Evolutionary conservation across 2,888 invertebrate genomes (phyloP).

Genomic region (Nycteola revayana): DNA sequence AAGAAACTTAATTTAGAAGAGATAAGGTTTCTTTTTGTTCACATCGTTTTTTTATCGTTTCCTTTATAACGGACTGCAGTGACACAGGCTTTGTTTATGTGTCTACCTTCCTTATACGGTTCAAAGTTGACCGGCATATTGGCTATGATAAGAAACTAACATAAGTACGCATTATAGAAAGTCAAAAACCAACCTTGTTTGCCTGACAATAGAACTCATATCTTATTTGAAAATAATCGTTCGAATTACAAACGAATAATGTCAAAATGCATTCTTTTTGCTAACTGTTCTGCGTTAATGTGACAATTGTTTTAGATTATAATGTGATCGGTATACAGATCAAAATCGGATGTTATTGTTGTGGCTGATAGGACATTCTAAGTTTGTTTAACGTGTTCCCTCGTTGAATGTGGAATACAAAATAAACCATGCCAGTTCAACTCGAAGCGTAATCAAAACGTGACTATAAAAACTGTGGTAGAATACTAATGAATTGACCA

Average conservation of each 20-base stretch:
- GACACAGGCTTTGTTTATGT: constrained; percentile 29
- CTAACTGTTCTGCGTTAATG: constrained; percentile 5
- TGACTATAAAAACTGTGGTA: constrained; percentile 50
- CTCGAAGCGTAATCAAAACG: constrained; percentile 38
- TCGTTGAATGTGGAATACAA: constrained; percentile 51
- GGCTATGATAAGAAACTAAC: constrained; percentile 31
- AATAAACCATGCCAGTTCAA: constrained; percentile 36
- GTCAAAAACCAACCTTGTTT: constrained; percentile 17
- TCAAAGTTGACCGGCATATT: constrained; percentile 55
- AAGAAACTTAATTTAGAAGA: too few species aligned
- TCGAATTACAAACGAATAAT: constrained; percentile 17
- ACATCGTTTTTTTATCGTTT: too few species aligned
- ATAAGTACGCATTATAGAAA: constrained; percentile 17
- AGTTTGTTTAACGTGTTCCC: constrained; percentile 37
- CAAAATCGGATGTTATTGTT: constrained; percentile 12
- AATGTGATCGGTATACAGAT: constrained; percentile 12
- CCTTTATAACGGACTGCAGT: constrained; percentile 42
- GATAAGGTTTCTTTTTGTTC: too few species aligned
- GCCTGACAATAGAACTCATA: constrained; percentile 17
- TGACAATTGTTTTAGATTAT: constrained; percentile 1
- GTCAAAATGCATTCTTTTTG: constrained; percentile 26
- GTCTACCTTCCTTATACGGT: constrained; percentile 47
- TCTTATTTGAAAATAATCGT: constrained; percentile 18
- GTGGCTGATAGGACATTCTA: constrained; percentile 18
- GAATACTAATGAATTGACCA: constrained; percentile 46